Percentiles rank a stretch among this genome's conserved stretches.
These are phyloP conservation scores for Barypeithes pellucidus DNA, from an alignment of 2,888 invertebrate genomes.

Conservation along the genomic window DNA sequence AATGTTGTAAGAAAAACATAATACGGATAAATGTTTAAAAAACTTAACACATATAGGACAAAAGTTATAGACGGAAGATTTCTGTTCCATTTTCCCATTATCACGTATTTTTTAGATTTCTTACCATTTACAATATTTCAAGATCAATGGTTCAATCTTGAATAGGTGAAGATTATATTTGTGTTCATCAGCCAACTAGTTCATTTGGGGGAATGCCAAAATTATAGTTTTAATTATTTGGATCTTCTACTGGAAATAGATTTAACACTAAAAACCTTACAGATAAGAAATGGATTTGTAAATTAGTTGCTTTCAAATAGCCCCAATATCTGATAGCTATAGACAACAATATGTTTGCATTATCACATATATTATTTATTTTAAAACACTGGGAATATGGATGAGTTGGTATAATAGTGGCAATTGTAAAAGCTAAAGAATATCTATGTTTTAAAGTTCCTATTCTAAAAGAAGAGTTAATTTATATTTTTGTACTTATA, in stretches of 20 bases:
- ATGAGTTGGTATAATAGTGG: conserved; percentile 15
- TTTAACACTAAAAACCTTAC: conserved; percentile 9
- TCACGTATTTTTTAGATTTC: too few relatives aligned
- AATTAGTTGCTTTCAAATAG: conserved; percentile 5
- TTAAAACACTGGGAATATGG: conserved; percentile 25
- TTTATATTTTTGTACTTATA: conserved; percentile 50
- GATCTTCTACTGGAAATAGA: neutral
- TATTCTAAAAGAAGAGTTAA: conserved; percentile 38
- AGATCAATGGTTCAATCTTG: too few relatives aligned
- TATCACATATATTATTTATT: conserved; percentile 44
- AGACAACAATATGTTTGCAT: conserved; percentile 40
- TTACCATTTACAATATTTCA: too few relatives aligned
- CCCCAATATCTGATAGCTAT: conserved; percentile 21
- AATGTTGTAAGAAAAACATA: too few relatives aligned
- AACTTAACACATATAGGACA: too few relatives aligned
- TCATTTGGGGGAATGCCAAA: neutral
- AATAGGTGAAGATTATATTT: neutral
- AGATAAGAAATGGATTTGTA: neutral
- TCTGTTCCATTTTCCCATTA: too few relatives aligned
- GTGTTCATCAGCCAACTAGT: neutral
- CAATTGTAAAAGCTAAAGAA: conserved; percentile 28
- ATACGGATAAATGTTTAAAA: too few relatives aligned
- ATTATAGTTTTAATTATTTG: neutral
- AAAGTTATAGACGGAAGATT: too few relatives aligned
- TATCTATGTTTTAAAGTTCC: conserved; percentile 8